A percentile compares a stretch with the other conserved stretches of the same genome.
phyloP scores from a whole-genome alignment of 1,140 invertebrate genomes.

The Drosophila melanica region DNA sequence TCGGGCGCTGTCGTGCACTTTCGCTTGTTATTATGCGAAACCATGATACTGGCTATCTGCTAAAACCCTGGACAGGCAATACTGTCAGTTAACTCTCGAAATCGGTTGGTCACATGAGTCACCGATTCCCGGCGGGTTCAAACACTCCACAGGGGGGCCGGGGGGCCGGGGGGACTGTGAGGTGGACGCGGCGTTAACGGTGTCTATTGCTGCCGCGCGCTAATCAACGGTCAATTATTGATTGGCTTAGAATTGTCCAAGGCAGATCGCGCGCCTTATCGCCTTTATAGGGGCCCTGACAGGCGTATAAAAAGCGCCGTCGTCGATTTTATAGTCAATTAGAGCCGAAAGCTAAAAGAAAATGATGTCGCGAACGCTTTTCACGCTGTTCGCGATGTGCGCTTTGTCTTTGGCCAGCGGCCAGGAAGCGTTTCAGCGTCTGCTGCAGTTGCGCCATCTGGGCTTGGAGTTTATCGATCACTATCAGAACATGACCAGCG shows the following conservation, averaged over 20 bases:
- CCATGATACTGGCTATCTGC: too few species aligned
- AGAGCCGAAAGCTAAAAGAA: background rate
- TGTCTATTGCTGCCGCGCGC: background rate
- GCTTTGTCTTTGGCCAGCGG: background rate
- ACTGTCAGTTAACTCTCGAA: too few species aligned
- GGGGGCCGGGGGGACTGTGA: too few species aligned
- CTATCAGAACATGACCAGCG: slow-evolving; percentile 30
- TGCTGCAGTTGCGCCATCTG: slow-evolving; percentile 48
- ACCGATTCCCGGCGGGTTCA: too few species aligned
- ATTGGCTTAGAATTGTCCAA: background rate
- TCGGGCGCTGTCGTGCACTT: too few species aligned
- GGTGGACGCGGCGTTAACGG: too few species aligned
- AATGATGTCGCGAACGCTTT: background rate
- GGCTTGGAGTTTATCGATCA: slow-evolving; percentile 39
- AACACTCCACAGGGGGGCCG: too few species aligned
- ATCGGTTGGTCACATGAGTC: too few species aligned
- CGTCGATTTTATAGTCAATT: background rate
- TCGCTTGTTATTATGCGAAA: too few species aligned
- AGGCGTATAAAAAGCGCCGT: slow-evolving; percentile 15
- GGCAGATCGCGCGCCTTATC: slow-evolving; percentile 1
- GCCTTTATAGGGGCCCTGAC: too few species aligned
- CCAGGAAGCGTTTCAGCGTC: slow-evolving; percentile 6
- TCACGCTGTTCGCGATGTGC: slow-evolving; percentile 10
- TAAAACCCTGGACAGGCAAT: too few species aligned
- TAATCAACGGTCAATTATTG: slow-evolving; percentile 6